Evolutionary conservation across 1,140 invertebrate species (phyloP).

Genomic region (Diorhabda sublineata): DNA sequence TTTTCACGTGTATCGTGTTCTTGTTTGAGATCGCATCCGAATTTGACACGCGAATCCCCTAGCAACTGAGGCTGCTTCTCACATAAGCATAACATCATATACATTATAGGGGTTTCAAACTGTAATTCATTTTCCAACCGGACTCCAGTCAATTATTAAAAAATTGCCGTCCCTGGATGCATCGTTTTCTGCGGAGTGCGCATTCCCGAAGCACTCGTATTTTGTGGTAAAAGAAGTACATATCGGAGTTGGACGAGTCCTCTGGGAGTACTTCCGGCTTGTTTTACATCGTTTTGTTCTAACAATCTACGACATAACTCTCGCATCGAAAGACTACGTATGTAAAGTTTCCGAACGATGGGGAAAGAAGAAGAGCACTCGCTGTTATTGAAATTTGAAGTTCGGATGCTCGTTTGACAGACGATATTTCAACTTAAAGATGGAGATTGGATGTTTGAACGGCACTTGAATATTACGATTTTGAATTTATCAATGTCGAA

Average conservation of each 20-base stretch:
- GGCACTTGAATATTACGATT: neutral
- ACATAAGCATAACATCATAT: conserved; percentile 39
- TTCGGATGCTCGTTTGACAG: conserved; percentile 43
- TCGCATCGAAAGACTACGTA: conserved; percentile 28
- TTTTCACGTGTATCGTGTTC: conserved; percentile 10
- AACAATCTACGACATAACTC: conserved; percentile 48
- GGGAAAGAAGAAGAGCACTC: conserved; percentile 32
- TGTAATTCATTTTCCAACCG: conserved; percentile 51
- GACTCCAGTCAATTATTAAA: conserved; percentile 52
- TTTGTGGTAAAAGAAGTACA: conserved; percentile 35
- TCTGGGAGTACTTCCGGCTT: conserved; percentile 45
- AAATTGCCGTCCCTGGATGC: conserved; percentile 49
- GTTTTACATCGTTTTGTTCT: conserved; percentile 52
- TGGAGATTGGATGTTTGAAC: neutral
- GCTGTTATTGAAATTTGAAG: conserved; percentile 47
- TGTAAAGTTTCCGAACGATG: conserved; percentile 30
- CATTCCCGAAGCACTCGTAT: conserved; percentile 47
- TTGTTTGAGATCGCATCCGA: conserved; percentile 18
- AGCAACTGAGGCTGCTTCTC: conserved; percentile 36
- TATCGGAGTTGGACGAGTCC: conserved; percentile 35
- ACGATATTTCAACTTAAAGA: conserved; percentile 40
- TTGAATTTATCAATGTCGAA: conserved; percentile 2
- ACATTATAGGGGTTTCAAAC: conserved; percentile 40
- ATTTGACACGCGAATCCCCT: conserved; percentile 38
- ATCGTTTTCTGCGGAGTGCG: conserved; percentile 44